Evolutionary conservation across 2,888 invertebrate genomes (phyloP), one percentile per base, ranked within the genome.

Genomic region (Torymus texanus): DNA sequence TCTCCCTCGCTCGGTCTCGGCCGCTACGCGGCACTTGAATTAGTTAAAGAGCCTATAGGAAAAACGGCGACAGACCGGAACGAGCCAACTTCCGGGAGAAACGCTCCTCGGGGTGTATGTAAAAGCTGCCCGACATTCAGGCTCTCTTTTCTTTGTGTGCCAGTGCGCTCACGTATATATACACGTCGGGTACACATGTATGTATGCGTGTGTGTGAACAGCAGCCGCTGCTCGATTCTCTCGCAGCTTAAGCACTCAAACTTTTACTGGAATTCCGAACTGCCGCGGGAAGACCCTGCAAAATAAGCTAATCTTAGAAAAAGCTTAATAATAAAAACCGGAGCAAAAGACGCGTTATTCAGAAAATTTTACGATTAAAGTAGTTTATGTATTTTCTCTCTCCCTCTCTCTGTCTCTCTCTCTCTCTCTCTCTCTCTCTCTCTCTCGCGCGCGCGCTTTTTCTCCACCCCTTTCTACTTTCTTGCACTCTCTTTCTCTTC

Each of bases 41-140:
- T 86, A 85, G 84, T 86, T 86, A 84, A 86, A 85, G 84, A 83
- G 83, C 82, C 84, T 85, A 86, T 87, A 84, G 84, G 83, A 85
- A 86, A 86, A 86, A 84, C 82, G 80, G 83, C 84, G 83, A 84
- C 80, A 84, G 84, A 84, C 83, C 82, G 84, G 83, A 86, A 85
- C 83, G 83, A 85, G 84, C 82, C 81, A 84, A 83, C 84, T 85
- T 82, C 63, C 41, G 72, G 82, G 74, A 83, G 83, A 87, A 87
- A 86, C 78, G 84, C 85, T 83, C 85, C 85, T 85, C 73, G 78
- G 85, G 85, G 85, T 83, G 80, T 83, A 84, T 84, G 78, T 63
- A 66, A 72, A 77, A 72, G 58, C 71, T 56, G 29, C 41, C 41
- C 50, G 50, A 68, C 56, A 66, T 59, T 71, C 67, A 56, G 16